phyloP scores from a whole-genome alignment of 1,140 invertebrate species.

The Dendrolimus punctatus region DNA sequence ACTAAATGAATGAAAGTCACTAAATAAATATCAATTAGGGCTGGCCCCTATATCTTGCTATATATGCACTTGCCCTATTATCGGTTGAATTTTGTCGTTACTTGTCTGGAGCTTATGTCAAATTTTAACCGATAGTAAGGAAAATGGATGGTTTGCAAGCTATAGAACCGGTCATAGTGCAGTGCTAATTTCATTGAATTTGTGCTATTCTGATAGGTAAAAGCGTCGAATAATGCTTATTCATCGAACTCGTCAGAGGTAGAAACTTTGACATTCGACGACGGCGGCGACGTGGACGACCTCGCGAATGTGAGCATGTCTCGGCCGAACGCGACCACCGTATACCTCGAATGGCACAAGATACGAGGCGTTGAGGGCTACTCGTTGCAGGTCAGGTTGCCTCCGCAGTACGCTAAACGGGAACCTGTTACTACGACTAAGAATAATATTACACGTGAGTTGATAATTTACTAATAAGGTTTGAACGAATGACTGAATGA shows the following conservation, averaged over 20 bases:
- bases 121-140: no score
- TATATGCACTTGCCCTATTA: no score
- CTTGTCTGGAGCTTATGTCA: no score
- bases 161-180: no score
- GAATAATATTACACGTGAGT: slow-evolving; percentile 69
- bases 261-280: slow-evolving; percentile 74
- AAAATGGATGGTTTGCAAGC: no score
- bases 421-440: slow-evolving; percentile 40
- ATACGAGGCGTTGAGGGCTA: slow-evolving; percentile 77
- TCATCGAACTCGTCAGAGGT: slow-evolving; percentile 75
- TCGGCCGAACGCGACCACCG: slow-evolving; percentile 64
- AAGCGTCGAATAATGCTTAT: slow-evolving; percentile 75
- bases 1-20: no score
- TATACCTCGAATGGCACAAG: slow-evolving; percentile 75
- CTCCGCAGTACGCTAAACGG: slow-evolving; percentile 68
- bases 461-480: no score
- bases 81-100: no score
- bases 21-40: no score
- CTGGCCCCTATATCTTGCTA: no score
- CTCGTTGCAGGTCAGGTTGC: slow-evolving; percentile 65
- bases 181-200: no score
- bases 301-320: slow-evolving; percentile 73
- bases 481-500: no score
- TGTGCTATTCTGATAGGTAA: slow-evolving; percentile 66
- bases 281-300: slow-evolving; percentile 74